A percentile compares a stretch with the other conserved stretches of the same genome.
Conservation (phyloP, 2,113 vertebrate genomes). For the Engystomops pustulosus region DNA sequence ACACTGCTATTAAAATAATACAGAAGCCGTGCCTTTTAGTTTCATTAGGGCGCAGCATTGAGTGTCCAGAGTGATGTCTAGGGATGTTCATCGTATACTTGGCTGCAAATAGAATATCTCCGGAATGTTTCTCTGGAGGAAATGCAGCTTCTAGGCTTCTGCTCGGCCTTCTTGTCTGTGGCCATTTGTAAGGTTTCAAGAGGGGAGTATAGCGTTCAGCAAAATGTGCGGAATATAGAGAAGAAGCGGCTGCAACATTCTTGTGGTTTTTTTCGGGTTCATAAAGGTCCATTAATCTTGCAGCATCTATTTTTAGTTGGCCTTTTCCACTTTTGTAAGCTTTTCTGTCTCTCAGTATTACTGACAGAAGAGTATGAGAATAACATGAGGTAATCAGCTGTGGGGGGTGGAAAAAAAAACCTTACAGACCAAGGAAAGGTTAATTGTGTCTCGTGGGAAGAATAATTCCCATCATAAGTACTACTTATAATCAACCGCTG, state of each 20-base stretch:
- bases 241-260: slow-evolving; percentile 19
- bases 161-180: background rate
- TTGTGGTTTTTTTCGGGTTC: background rate
- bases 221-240: slow-evolving; percentile 2
- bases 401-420: slow-evolving; percentile 9
- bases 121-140: background rate
- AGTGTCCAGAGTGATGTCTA: background rate
- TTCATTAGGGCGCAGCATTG: background rate
- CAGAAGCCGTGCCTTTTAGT: background rate
- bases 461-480: slow-evolving; percentile 59
- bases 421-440: slow-evolving; percentile 52
- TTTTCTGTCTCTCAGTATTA: slow-evolving; percentile 31
- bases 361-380: slow-evolving; percentile 18
- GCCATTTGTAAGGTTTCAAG: slow-evolving; percentile 2
- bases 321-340: slow-evolving; percentile 47
- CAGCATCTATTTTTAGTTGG: slow-evolving; percentile 50
- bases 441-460: slow-evolving; percentile 60
- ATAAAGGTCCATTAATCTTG: slow-evolving; percentile 15
- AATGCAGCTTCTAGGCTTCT: background rate
- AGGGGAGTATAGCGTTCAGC: background rate
- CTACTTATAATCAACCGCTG: slow-evolving; percentile 58
- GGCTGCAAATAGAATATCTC: background rate
- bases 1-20: background rate
- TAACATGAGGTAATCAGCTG: slow-evolving; percentile 53
- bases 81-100: background rate